A percentile compares a stretch with the other conserved stretches of the same genome.
Evolutionary conservation across 2,113 vertebrate species (phyloP).

Genomic region (Megaceryle maxima): DNA sequence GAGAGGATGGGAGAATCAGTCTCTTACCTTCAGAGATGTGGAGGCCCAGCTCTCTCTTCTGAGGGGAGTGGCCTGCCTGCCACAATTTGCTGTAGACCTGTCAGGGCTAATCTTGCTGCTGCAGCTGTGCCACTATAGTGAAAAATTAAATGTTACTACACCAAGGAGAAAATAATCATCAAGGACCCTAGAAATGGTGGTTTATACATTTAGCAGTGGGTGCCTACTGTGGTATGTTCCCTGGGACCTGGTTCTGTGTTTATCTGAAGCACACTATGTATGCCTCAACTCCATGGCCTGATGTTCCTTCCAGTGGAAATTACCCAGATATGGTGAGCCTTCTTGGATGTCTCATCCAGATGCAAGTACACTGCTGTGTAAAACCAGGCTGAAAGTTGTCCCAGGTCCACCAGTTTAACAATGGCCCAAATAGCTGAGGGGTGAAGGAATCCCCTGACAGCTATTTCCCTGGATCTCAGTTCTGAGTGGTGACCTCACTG

Average conservation of each 20-base stretch:
- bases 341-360: not conserved
- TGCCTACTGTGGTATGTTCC: not conserved
- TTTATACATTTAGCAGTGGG: not conserved
- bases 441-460: not conserved
- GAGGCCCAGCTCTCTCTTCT: not conserved
- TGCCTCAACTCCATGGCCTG: not conserved
- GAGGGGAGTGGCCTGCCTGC: not conserved
- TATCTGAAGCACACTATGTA: not conserved
- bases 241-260: not conserved
- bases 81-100: not conserved
- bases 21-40: not conserved
- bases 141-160: not conserved
- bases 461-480: not conserved
- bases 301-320: not conserved
- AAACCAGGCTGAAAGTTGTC: not conserved
- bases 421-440: not conserved
- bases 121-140: not conserved
- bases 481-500: not conserved
- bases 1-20: not conserved
- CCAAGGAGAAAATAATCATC: not conserved
- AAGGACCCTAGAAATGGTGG: not conserved
- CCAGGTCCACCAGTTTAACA: not conserved
- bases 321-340: not conserved
- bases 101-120: not conserved
- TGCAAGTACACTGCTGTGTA: not conserved